A percentile compares a stretch with the other conserved stretches of the same genome.
These are phyloP conservation scores for Drosophila quadrilineata DNA, from an alignment of 1,140 invertebrate genomes.

Conservation along the genomic window DNA sequence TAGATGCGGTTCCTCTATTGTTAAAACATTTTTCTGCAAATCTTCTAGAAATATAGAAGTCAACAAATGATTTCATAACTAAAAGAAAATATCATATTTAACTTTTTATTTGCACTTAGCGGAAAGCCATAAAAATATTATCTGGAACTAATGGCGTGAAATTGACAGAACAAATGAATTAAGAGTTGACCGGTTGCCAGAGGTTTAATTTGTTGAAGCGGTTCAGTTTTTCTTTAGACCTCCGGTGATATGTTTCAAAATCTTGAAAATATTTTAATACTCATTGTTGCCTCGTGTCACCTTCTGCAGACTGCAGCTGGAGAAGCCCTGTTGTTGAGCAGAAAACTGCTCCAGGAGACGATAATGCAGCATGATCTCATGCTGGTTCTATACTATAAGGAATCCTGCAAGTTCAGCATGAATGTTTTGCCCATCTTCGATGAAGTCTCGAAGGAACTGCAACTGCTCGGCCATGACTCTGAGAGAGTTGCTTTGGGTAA, in stretches of 20 bases:
- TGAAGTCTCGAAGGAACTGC: constrained; percentile 90
- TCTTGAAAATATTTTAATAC: no score
- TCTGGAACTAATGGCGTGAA: no score
- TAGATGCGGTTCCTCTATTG: constrained; percentile 35
- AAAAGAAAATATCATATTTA: not conserved
- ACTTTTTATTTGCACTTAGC: not conserved
- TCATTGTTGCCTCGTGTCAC: no score
- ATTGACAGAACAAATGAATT: no score
- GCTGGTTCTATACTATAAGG: constrained; percentile 42
- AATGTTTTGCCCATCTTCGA: constrained; percentile 82
- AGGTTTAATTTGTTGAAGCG: no score
- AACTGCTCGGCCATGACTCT: constrained; percentile 87
- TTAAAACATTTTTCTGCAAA: not conserved
- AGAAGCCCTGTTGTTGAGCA: not conserved
- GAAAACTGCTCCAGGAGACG: no score
- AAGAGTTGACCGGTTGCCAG: no score
- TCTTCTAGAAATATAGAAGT: not conserved
- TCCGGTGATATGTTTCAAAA: no score
- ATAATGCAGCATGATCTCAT: constrained; percentile 49
- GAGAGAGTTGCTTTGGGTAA: constrained; percentile 95
- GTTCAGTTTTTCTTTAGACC: no score
- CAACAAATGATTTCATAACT: not conserved
- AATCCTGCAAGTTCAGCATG: constrained; percentile 34
- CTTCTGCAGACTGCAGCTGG: not conserved
- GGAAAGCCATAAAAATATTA: not conserved